phyloP scores from a whole-genome alignment of 2,113 vertebrate genomes.

The Chitala chitala region DNA sequence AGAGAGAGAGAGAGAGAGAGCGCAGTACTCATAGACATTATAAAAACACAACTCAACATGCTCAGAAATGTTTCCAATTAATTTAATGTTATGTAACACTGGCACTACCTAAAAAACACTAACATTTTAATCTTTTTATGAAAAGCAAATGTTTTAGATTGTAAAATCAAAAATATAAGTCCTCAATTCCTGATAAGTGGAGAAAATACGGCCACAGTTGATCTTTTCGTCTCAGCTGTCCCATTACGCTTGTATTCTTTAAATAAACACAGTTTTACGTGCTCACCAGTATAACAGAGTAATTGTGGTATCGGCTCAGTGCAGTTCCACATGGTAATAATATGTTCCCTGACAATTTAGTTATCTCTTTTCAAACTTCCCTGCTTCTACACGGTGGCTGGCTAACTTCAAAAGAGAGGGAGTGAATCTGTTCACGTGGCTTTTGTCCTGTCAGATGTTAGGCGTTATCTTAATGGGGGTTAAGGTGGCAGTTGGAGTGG shows the following conservation, averaged over 20 bases:
- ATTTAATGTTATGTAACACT: too few relatives aligned
- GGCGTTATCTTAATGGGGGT: not conserved
- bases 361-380: not conserved
- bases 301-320: not conserved
- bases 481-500: not conserved
- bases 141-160: too few relatives aligned
- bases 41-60: too few relatives aligned
- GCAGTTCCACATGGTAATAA: not conserved
- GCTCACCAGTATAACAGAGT: not conserved
- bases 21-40: too few relatives aligned
- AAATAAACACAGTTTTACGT: not conserved
- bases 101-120: too few relatives aligned
- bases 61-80: too few relatives aligned
- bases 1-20: too few relatives aligned
- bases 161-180: too few relatives aligned
- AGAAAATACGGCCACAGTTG: not conserved
- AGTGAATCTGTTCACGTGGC: not conserved
- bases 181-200: too few relatives aligned
- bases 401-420: not conserved
- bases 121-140: too few relatives aligned
- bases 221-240: not conserved
- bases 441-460: too few relatives aligned
- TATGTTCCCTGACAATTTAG: not conserved
- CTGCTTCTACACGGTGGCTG: not conserved
- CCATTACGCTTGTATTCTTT: not conserved